Evolutionary conservation across 2,888 invertebrate genomes (phyloP).

Genomic region (Ornithoptera priamus): DNA sequence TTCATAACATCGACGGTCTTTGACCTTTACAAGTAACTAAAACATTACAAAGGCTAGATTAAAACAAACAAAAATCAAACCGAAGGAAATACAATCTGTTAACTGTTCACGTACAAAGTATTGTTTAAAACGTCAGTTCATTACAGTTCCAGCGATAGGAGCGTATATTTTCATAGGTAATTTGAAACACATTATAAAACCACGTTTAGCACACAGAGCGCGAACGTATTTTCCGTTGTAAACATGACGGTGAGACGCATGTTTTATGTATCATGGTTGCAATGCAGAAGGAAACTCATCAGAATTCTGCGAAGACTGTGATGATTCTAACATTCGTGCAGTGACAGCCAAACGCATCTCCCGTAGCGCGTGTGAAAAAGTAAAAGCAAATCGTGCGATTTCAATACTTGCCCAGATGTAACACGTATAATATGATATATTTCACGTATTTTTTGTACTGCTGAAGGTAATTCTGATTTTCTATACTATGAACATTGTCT

Average conservation of each 20-base stretch:
- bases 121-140: conserved; percentile 39
- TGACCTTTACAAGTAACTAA: conserved; percentile 66
- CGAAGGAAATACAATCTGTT: conserved; percentile 23
- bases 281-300: conserved; percentile 73
- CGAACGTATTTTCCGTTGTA: conserved; percentile 72
- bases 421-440: conserved; percentile 25
- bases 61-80: conserved; percentile 26
- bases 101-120: conserved; percentile 37
- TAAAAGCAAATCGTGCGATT: conserved; percentile 52
- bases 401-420: conserved; percentile 27
- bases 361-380: conserved; percentile 72
- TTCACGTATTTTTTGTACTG: conserved; percentile 12
- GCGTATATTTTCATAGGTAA: conserved; percentile 54
- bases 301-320: conserved; percentile 71
- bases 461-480: conserved; percentile 1
- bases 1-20: conserved; percentile 64
- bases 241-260: conserved; percentile 68
- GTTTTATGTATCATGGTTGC: conserved; percentile 70
- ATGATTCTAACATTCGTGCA: conserved; percentile 72
- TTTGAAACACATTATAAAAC: conserved; percentile 61
- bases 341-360: conserved; percentile 66
- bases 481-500: conserved; percentile 18
- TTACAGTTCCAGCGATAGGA: conserved; percentile 41
- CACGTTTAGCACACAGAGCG: conserved; percentile 58
- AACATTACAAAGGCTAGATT: conserved; percentile 46